These are phyloP conservation scores for Petroica traversi DNA, from an alignment of 2,113 vertebrate species.

Conservation along the genomic window DNA sequence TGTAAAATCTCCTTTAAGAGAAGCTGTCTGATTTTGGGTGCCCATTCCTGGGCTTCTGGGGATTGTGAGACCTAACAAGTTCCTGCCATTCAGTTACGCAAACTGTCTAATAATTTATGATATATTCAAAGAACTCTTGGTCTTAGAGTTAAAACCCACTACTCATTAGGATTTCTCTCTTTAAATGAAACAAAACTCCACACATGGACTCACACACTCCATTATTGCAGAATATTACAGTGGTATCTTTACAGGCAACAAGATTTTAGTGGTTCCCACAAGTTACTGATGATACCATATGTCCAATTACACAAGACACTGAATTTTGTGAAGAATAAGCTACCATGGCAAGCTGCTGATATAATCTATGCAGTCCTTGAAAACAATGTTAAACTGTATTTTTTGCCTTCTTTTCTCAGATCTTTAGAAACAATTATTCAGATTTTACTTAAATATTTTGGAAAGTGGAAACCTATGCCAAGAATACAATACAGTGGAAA, in stretches of 20 bases:
- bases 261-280: not conserved
- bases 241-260: not conserved
- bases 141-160: not conserved
- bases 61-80: not conserved
- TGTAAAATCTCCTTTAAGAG: not conserved
- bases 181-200: not conserved
- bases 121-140: not conserved
- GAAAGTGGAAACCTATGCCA: not conserved
- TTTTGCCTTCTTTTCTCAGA: not conserved
- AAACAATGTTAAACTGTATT: not conserved
- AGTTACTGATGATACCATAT: not conserved
- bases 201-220: not conserved
- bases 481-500: not conserved
- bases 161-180: not conserved
- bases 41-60: not conserved
- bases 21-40: not conserved
- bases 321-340: not conserved
- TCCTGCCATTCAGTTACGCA: not conserved
- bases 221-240: not conserved
- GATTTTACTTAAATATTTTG: not conserved
- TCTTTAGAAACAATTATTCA: not conserved
- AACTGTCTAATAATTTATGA: not conserved
- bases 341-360: not conserved
- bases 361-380: not conserved
- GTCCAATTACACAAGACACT: not conserved